Percentiles rank a stretch among this genome's conserved stretches.
These are phyloP conservation scores for Drosophila prostipennis DNA, from an alignment of 2,888 invertebrate species.

Conservation along the genomic window DNA sequence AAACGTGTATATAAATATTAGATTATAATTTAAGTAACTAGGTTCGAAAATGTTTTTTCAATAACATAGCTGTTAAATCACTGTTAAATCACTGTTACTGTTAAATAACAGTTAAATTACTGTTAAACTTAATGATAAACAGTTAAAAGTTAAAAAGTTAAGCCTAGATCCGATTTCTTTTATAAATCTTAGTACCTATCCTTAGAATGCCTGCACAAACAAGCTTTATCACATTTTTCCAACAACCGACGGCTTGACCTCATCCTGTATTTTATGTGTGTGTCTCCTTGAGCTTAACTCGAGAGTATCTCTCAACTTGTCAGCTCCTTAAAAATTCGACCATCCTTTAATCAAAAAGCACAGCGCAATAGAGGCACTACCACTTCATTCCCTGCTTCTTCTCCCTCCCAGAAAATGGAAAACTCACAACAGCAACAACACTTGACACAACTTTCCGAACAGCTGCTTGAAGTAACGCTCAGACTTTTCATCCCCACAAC, in stretches of 20 bases:
- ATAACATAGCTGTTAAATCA: too few species aligned
- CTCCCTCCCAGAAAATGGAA: constrained; percentile 47
- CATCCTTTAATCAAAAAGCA: constrained; percentile 41
- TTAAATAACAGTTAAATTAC: too few species aligned
- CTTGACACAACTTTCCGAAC: constrained; percentile 64
- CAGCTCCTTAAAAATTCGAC: constrained; percentile 32
- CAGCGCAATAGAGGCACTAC: constrained; percentile 14
- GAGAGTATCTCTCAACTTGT: constrained; percentile 38
- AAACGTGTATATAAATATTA: not conserved
- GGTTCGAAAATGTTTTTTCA: not conserved
- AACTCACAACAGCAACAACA: constrained; percentile 36
- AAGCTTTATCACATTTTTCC: constrained; percentile 18
- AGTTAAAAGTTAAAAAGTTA: too few species aligned
- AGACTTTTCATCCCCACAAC: constrained; percentile 4
- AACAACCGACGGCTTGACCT: constrained; percentile 26
- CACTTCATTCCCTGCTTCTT: constrained; percentile 20
- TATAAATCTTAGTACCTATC: not conserved
- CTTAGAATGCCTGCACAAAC: not conserved
- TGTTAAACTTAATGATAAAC: too few species aligned
- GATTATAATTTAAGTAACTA: not conserved
- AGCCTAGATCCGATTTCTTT: too few species aligned
- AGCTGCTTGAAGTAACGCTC: constrained; percentile 58
- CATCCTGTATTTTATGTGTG: constrained; percentile 2
- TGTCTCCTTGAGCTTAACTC: constrained; percentile 24
- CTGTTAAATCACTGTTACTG: too few species aligned